These are phyloP conservation scores for Musca domestica DNA, from an alignment of 1,140 invertebrate genomes.

Conservation along the genomic window DNA sequence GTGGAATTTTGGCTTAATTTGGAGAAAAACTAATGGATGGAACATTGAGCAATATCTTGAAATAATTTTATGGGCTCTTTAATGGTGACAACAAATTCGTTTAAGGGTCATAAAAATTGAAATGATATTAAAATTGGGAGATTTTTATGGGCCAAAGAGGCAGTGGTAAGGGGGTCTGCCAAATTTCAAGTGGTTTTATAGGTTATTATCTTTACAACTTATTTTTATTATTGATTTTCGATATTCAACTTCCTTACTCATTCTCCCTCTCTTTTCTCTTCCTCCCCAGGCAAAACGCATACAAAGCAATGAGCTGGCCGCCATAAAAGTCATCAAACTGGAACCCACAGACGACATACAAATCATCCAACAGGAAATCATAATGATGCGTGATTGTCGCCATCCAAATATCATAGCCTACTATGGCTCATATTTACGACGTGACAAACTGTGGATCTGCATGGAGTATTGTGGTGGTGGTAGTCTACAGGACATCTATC, in stretches of 20 bases:
- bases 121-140: too few species aligned
- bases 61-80: too few species aligned
- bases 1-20: too few species aligned
- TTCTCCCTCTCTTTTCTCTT: slow-evolving; percentile 16
- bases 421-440: slow-evolving; percentile 92
- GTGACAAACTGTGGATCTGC: slow-evolving; percentile 98
- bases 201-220: too few species aligned
- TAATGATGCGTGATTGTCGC: slow-evolving; percentile 97
- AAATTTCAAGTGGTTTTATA: too few species aligned
- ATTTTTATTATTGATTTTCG: too few species aligned
- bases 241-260: background rate
- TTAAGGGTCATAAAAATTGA: too few species aligned
- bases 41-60: too few species aligned
- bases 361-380: slow-evolving; percentile 98
- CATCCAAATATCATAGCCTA: slow-evolving; percentile 98
- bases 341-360: slow-evolving; percentile 98
- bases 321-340: slow-evolving; percentile 98
- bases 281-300: slow-evolving; percentile 82
- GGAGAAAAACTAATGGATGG: too few species aligned
- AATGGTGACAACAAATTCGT: too few species aligned
- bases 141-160: too few species aligned
- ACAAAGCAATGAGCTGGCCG: slow-evolving; percentile 87
- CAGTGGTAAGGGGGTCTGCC: too few species aligned
- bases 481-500: slow-evolving; percentile 73
- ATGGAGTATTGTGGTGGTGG: slow-evolving; percentile 99